phyloP scores from a whole-genome alignment of 2,888 invertebrate genomes.

The Flabesymbios commensalis region DNA sequence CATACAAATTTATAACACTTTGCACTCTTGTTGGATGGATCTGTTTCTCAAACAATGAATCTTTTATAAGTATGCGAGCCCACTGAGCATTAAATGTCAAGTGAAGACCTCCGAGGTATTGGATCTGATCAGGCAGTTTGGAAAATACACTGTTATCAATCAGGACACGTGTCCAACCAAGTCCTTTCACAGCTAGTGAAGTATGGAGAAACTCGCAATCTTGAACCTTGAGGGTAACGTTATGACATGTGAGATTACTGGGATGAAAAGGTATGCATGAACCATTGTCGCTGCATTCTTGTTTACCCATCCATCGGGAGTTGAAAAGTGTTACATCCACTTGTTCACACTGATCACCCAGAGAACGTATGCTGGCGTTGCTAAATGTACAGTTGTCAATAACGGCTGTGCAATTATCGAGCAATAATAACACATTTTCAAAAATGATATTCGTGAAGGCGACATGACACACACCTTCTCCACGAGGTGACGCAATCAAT shows the following conservation, averaged over 20 bases:
- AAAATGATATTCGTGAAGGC: too few species aligned
- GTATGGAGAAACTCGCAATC: constrained; percentile 24
- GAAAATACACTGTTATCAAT: constrained; percentile 13
- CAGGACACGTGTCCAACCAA: background rate
- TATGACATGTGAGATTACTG: constrained; percentile 18
- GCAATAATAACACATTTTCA: background rate
- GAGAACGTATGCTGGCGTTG: background rate
- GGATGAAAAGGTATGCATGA: constrained; percentile 7
- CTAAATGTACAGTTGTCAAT: background rate
- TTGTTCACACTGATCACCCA: constrained; percentile 9
- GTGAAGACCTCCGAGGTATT: constrained; percentile 25
- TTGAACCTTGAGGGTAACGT: constrained; percentile 12
- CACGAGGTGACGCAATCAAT: too few species aligned
- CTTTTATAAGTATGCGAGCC: constrained; percentile 18
- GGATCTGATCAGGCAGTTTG: constrained; percentile 5
- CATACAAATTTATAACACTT: constrained; percentile 34
- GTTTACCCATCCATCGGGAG: constrained; percentile 19
- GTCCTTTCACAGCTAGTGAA: constrained; percentile 7
- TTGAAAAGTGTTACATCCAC: constrained; percentile 13
- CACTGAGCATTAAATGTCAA: constrained; percentile 19
- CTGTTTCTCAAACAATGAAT: constrained; percentile 24
- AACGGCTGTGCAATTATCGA: background rate
- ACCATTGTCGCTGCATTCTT: constrained; percentile 5
- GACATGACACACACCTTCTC: too few species aligned
- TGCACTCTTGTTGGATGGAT: constrained; percentile 25